phyloP scores from a whole-genome alignment of 2,113 vertebrate species.

The Saccopteryx bilineata region DNA sequence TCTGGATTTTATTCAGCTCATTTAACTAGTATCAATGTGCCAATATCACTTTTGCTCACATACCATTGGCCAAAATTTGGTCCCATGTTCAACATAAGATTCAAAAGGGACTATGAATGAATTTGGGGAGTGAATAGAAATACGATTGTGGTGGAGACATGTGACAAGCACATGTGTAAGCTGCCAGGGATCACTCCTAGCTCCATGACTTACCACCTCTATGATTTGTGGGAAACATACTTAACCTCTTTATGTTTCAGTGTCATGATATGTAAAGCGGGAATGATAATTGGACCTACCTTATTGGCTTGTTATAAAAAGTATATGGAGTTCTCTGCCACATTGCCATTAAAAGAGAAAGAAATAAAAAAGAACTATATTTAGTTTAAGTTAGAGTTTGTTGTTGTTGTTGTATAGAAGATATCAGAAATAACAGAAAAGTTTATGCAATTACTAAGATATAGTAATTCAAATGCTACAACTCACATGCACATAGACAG shows the following conservation, averaged over 20 bases:
- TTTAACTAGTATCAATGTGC: neutral
- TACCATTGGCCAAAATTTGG: neutral
- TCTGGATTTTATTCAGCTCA: neutral
- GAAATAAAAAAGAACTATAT: neutral
- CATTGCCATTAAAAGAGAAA: neutral
- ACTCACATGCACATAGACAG: neutral
- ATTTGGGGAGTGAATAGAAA: neutral
- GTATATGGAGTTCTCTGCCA: neutral
- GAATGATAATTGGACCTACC: neutral
- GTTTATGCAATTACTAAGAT: neutral
- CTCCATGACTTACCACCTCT: neutral
- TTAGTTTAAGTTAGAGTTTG: neutral
- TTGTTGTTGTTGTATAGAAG: neutral
- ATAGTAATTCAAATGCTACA: neutral
- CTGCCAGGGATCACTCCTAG: neutral
- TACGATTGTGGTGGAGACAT: neutral
- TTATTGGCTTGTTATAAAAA: neutral
- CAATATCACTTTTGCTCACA: neutral
- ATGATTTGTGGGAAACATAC: neutral
- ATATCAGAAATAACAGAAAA: neutral
- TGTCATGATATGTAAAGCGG: neutral
- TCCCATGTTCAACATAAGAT: neutral
- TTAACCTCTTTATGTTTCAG: neutral
- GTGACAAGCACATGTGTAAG: neutral
- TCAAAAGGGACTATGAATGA: neutral